Base-by-base conservation (phyloP, 2,888 invertebrate species). In the Allacma fusca region DNA sequence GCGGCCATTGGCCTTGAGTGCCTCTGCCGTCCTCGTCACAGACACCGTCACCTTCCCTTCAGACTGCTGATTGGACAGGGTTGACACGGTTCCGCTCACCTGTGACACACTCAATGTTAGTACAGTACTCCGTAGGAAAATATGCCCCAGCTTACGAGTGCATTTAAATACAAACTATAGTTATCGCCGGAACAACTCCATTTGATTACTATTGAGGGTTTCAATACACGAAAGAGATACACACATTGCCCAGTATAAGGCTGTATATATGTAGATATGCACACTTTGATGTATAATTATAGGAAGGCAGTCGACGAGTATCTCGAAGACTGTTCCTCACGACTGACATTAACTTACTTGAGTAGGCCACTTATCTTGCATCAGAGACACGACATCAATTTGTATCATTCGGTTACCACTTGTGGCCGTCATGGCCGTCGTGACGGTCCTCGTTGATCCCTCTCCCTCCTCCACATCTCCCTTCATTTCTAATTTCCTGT, bases 21-120 rank as follows among this genome's bases (percentile, higher is more conserved):
- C 70, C 50, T 79, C 79, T 28, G 44, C 64, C 19, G 34, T 76
- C 21, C 72, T 79, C 23, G 68, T 24, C 34, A 81, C 67, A 9
- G 73, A 75, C 0, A 65, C 81, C 50, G 76, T 80, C 44, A 84
- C 68, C 72, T 77, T 79, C 13, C 83, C 82, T n/a, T 76, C 77
- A 29, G 78, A 71, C 40, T 72, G 76, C 12, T 13, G 50, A 75
- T 67, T 1, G 75, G 81, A 76, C 28, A 78, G 70, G 16, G 80
- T 79, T n/a, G 80, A 75, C 19, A 83, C 69, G 21, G 80, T 83
- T 65, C 84, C 84, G 21, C 73, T 75, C 57, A 84, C 79, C 84
- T 84, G 57, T 44, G 19, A 68, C 75, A 78, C 76, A 59, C 65
- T 73, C 26, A 19, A 29, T 68, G 29, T 65, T 40, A 65, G 44